These are phyloP conservation scores for Drosophila truncata DNA, from an alignment of 1,140 invertebrate genomes.

Conservation along the genomic window DNA sequence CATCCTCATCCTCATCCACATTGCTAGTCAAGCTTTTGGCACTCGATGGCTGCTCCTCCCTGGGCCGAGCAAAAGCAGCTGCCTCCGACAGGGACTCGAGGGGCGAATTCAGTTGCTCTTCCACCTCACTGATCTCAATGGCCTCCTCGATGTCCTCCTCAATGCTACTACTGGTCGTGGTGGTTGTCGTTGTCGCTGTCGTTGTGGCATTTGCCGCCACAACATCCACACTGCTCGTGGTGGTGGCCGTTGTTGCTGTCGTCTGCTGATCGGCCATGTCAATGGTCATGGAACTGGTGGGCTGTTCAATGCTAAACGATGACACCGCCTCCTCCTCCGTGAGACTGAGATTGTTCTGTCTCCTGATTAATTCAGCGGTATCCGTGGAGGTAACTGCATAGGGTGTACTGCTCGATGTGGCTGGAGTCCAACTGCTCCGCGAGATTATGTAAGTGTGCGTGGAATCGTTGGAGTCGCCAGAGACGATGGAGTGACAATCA, in stretches of 20 bases:
- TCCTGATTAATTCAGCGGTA: conserved; percentile 68
- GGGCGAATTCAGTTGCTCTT: conserved; percentile 48
- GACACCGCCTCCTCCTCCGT: conserved; percentile 70
- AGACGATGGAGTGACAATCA: conserved; percentile 40
- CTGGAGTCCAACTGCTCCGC: conserved; percentile 58
- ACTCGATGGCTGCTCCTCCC: conserved; percentile 42
- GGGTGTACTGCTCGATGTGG: conserved; percentile 62
- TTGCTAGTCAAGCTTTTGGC: conserved; percentile 60
- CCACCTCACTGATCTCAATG: conserved; percentile 75
- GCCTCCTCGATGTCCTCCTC: conserved; percentile 84
- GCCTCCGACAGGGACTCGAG: conserved; percentile 54
- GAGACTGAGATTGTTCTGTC: conserved; percentile 68
- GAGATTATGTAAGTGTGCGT: conserved; percentile 76
- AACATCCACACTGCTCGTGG: conserved; percentile 46
- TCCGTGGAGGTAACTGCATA: conserved; percentile 72
- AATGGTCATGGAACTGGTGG: conserved; percentile 80
- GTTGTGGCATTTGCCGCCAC: conserved; percentile 42
- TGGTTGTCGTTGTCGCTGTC: conserved; percentile 20
- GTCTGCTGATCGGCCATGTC: conserved; percentile 71
- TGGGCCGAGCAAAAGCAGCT: conserved; percentile 40
- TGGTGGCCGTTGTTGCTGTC: conserved; percentile 42
- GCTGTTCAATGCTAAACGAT: conserved; percentile 71
- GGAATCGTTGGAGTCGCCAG: conserved; percentile 55
- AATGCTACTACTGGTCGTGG: conserved; percentile 73
- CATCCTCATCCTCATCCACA: conserved; percentile 44